phyloP scores from a whole-genome alignment of 2,888 invertebrate genomes.

The Drosophila differens region DNA sequence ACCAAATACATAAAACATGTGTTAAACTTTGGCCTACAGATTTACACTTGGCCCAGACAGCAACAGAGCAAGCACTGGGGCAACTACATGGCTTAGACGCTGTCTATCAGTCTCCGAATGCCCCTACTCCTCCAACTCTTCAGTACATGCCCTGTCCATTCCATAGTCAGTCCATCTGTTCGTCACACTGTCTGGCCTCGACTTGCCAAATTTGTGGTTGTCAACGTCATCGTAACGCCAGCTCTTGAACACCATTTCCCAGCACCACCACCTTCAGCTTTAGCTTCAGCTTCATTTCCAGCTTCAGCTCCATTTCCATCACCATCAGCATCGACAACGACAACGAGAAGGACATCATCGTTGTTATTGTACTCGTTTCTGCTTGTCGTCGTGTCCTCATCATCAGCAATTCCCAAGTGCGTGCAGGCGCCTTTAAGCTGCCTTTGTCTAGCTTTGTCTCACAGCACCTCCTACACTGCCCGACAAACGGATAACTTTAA shows the following conservation, averaged over 20 bases:
- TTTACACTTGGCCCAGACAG: slow-evolving; percentile 56
- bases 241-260: slow-evolving; percentile 28
- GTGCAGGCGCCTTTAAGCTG: slow-evolving; percentile 49
- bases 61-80: slow-evolving; percentile 20
- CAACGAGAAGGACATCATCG: slow-evolving; percentile 48
- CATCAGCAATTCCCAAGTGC: slow-evolving; percentile 65
- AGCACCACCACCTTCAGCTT: slow-evolving; percentile 12
- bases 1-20: slow-evolving; percentile 61
- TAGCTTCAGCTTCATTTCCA: slow-evolving; percentile 2
- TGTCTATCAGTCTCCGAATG: slow-evolving; percentile 18
- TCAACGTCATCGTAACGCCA: slow-evolving; percentile 58
- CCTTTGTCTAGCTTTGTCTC: slow-evolving; percentile 39
- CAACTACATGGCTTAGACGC: slow-evolving; percentile 44
- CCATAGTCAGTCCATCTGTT: slow-evolving; percentile 10
- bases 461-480: slow-evolving; percentile 38
- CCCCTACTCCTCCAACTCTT: neutral
- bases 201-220: slow-evolving; percentile 71
- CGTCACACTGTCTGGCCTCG: slow-evolving; percentile 47
- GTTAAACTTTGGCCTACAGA: slow-evolving; percentile 54
- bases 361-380: slow-evolving; percentile 35
- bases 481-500: neutral
- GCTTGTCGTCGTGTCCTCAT: slow-evolving; percentile 33
- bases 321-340: slow-evolving; percentile 16
- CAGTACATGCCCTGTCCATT: neutral
- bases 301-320: slow-evolving; percentile 9